A percentile compares a stretch with the other conserved stretches of the same genome.
Evolutionary conservation across 2,113 vertebrate genomes (phyloP).

Genomic region (Ailuropoda melanoleuca): DNA sequence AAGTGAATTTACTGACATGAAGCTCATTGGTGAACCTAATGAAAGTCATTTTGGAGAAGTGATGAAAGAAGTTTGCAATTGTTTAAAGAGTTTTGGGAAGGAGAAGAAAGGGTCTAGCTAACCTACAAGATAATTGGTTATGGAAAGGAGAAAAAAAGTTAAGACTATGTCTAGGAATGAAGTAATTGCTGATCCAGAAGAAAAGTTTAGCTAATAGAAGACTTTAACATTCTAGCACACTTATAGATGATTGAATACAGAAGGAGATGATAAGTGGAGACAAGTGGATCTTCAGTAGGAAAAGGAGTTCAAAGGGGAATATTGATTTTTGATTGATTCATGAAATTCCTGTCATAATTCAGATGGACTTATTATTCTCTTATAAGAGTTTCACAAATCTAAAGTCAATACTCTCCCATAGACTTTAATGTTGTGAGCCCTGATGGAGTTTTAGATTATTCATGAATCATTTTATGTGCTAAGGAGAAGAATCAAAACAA

Average conservation of each 20-base stretch:
- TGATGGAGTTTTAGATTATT: background rate
- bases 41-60: background rate
- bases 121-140: background rate
- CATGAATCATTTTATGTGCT: background rate
- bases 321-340: background rate
- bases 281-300: background rate
- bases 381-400: background rate
- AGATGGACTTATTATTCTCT: background rate
- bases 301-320: background rate
- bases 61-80: background rate
- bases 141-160: background rate
- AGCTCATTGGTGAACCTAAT: background rate
- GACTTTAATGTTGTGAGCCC: background rate
- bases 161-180: background rate
- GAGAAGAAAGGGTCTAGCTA: background rate
- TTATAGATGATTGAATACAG: background rate
- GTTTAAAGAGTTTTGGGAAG: background rate
- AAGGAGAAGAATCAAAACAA: background rate
- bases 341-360: background rate
- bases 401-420: background rate
- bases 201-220: background rate
- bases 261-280: background rate
- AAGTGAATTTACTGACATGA: background rate
- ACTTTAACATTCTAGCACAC: background rate
- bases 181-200: background rate